A percentile compares a stretch with the other conserved stretches of the same genome.
These are phyloP conservation scores for Boloria euphrosyne DNA, from an alignment of 2,888 invertebrate genomes.

Conservation along the genomic window DNA sequence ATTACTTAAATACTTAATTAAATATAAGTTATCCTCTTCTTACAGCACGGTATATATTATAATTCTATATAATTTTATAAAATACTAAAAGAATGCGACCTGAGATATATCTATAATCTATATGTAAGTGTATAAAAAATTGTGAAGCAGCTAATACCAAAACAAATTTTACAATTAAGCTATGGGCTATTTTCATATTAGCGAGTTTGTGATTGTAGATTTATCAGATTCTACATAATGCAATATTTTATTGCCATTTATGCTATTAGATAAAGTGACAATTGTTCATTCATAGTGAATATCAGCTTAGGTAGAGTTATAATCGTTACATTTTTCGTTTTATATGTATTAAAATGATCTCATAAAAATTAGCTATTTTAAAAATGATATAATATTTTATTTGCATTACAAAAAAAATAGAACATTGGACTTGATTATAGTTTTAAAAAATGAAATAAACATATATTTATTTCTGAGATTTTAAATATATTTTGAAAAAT, in stretches of 20 bases:
- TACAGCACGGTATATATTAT: neutral
- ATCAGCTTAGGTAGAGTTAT: neutral
- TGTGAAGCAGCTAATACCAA: conserved; percentile 7
- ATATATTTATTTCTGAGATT: neutral
- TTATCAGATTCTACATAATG: neutral
- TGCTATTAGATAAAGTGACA: too few relatives aligned
- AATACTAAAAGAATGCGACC: neutral
- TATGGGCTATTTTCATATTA: neutral
- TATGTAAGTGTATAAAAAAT: neutral
- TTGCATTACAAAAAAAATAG: too few relatives aligned
- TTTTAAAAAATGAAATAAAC: neutral
- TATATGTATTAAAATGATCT: neutral
- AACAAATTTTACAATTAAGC: conserved; percentile 23
- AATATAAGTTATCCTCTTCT: too few relatives aligned
- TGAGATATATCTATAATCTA: too few relatives aligned
- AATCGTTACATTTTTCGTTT: neutral
- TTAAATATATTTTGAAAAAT: conserved; percentile 3
- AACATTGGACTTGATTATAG: too few relatives aligned
- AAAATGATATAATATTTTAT: too few relatives aligned
- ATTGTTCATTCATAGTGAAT: neutral
- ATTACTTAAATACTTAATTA: too few relatives aligned
- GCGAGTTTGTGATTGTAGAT: neutral
- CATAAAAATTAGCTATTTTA: too few relatives aligned
- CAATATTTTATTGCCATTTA: neutral
- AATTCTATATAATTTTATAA: neutral